Conservation (phyloP, 2,797 vertebrate species). For the Pseudotriccus pelzelni region DNA sequence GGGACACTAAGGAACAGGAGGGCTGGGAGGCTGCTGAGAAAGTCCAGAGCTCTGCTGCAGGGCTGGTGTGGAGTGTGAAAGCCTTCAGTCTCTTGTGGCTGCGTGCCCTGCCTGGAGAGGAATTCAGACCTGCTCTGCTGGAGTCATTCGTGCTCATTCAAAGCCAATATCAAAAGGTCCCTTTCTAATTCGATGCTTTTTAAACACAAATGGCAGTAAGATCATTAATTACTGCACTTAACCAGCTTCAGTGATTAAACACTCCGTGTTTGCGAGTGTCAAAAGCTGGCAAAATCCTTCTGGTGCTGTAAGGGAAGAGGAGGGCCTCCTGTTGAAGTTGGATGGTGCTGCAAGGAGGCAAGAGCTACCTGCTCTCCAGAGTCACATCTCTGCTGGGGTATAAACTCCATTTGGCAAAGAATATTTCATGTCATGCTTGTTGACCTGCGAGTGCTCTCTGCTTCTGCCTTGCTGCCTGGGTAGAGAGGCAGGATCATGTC, state of each 20-base stretch:
- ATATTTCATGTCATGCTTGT: not conserved
- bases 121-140: constrained; percentile 33
- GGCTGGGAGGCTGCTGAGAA: not conserved
- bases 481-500: not conserved
- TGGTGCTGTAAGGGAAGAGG: not conserved
- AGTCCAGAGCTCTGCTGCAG: not conserved
- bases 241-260: not conserved
- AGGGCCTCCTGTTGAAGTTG: not conserved
- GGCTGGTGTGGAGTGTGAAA: not conserved
- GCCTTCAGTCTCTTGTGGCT: not conserved
- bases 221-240: constrained; percentile 31
- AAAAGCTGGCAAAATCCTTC: not conserved
- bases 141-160: not conserved
- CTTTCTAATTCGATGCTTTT: constrained; percentile 8
- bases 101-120: not conserved
- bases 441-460: not conserved
- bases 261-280: not conserved
- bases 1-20: not conserved
- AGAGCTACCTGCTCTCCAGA: not conserved
- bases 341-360: not conserved
- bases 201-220: not conserved
- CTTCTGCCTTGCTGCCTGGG: not conserved
- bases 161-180: constrained; percentile 27
- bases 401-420: not conserved
- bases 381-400: not conserved